Base-by-base conservation (phyloP, 2,888 invertebrate species). In the Eristalis tenax region DNA sequence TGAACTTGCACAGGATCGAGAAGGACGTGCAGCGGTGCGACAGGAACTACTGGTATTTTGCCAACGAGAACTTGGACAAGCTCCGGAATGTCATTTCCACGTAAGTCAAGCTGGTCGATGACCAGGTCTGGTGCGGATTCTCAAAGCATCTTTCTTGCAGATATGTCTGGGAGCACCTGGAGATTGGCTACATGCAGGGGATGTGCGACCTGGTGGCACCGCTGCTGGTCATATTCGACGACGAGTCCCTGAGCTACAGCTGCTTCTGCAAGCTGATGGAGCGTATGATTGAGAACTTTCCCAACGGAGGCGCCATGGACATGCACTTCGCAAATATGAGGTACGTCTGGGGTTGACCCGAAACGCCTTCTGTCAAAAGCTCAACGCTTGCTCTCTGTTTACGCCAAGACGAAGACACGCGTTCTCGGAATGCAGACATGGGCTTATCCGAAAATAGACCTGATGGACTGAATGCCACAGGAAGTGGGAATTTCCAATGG, bases 121-220 rank as follows among this genome's bases (percentile, higher is more conserved):
- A 2, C 22, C 5, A 1, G 15, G 10, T 23, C 11, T 38, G 11
- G 38, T 13, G 6, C 23, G n/a, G 11, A 4, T 0, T 6, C 6
- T 32, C 22, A 11, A 2, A 15, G 13, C 22, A 63, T 13, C 59
- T 56, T 71, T 81, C 73, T 83, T 91, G 2, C 90, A 98, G 97
- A n/a, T 99, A 98, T 93, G 98, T 99, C 2, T 99, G 98, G 98
- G 97, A 98, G 91, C 97, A 99, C 92, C 93, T 99, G 89, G 98
- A 98, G 68, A 95, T 96, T 50, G 99, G 99, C 13, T 99, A 99
- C 94, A 97, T 99, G 95, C 99, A 99, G 93, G 99, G 99, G 90
- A 99, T 99, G 99, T 99, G 99, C 93, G 99, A 99, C 93, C 94
- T 99, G 83, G 97, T 97, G 0, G 99, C 99, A 0, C 99, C 98